phyloP scores from a whole-genome alignment of 2,888 invertebrate species.

The Terebella lapidaria region DNA sequence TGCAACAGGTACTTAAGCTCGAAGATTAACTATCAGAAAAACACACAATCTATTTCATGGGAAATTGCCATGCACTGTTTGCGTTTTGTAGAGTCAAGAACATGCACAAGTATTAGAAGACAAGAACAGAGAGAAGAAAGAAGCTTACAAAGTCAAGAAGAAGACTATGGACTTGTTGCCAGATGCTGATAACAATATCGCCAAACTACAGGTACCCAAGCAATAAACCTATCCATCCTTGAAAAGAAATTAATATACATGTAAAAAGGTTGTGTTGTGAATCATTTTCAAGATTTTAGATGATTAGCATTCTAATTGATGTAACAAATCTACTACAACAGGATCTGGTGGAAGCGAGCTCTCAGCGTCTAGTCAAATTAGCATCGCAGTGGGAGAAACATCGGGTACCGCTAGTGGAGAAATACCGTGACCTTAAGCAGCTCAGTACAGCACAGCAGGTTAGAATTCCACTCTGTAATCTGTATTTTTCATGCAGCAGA shows the following conservation, averaged over 20 bases:
- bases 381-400: conserved; percentile 72
- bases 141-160: conserved; percentile 50
- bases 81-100: no score
- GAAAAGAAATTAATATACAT: background rate
- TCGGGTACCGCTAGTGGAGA: conserved; percentile 63
- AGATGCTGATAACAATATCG: conserved; percentile 57
- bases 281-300: background rate
- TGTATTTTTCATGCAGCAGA: background rate
- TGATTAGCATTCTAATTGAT: no score
- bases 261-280: background rate
- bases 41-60: no score
- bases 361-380: conserved; percentile 62
- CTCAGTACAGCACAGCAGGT: conserved; percentile 41
- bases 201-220: conserved; percentile 47
- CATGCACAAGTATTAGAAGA: no score
- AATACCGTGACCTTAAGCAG: conserved; percentile 56
- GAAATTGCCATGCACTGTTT: no score
- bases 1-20: background rate
- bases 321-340: conserved; percentile 15
- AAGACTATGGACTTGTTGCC: conserved; percentile 63
- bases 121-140: conserved; percentile 29
- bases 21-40: no score
- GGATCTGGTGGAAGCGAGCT: conserved; percentile 60
- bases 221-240: no score
- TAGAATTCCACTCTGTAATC: conserved; percentile 8